Evolutionary conservation across 2,797 vertebrate species (phyloP).

Genomic region (Salmo trutta): DNA sequence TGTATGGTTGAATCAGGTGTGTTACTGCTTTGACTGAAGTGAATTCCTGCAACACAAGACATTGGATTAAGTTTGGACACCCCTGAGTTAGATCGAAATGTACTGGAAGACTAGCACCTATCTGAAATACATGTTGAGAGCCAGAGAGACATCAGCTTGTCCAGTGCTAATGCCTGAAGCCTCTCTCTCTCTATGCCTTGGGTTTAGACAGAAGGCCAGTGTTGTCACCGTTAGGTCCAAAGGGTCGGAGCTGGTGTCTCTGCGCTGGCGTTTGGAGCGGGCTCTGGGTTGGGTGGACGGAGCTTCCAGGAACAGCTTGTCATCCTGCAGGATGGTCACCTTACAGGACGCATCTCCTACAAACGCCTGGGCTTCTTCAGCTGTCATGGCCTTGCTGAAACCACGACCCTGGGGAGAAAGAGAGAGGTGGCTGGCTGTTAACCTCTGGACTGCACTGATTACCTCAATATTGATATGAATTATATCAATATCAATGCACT

Average conservation of each 20-base stretch:
- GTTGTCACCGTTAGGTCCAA: conserved; percentile 85
- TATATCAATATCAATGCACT: too few relatives aligned
- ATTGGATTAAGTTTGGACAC: too few relatives aligned
- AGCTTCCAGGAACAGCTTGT: conserved; percentile 88
- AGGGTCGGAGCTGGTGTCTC: conserved; percentile 83
- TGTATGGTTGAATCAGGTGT: not conserved
- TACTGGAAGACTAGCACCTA: not conserved
- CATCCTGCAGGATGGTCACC: conserved; percentile 88
- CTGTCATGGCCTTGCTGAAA: conserved; percentile 90
- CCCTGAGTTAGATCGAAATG: too few relatives aligned
- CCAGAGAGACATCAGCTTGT: not conserved
- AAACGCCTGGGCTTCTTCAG: conserved; percentile 86
- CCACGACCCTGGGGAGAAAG: conserved; percentile 80
- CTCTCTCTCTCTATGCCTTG: not conserved
- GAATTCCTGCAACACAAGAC: too few relatives aligned
- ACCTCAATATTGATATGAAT: not conserved
- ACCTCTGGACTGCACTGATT: not conserved
- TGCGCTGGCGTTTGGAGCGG: conserved; percentile 82
- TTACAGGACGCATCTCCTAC: conserved; percentile 84
- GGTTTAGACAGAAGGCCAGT: not conserved
- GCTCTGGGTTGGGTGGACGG: conserved; percentile 82
- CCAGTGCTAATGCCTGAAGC: not conserved
- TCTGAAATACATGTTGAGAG: not conserved
- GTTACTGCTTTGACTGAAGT: not conserved
- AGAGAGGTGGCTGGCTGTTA: not conserved